These are phyloP conservation scores for Etheostoma cragini DNA, from an alignment of 2,113 vertebrate species.

Conservation along the genomic window DNA sequence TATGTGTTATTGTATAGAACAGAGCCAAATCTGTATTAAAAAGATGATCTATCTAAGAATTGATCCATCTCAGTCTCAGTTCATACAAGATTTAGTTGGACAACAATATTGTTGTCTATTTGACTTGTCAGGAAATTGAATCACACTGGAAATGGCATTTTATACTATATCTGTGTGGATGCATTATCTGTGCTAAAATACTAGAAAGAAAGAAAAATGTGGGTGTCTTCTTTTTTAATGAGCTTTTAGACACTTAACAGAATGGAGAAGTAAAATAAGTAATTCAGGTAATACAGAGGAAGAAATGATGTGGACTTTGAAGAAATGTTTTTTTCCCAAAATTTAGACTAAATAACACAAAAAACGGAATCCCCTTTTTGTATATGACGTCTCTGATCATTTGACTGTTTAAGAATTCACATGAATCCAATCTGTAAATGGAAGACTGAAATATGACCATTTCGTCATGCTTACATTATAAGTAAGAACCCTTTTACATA, in stretches of 20 bases:
- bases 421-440: slow-evolving; percentile 17
- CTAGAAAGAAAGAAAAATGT: background rate
- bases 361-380: background rate
- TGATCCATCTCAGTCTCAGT: slow-evolving; percentile 43
- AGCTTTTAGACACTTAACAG: background rate
- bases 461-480: background rate
- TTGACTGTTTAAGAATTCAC: slow-evolving; percentile 8
- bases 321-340: background rate
- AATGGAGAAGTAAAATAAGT: background rate
- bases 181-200: background rate
- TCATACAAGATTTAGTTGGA: background rate
- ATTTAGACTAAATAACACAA: background rate
- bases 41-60: slow-evolving; percentile 60
- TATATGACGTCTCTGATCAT: slow-evolving; percentile 4
- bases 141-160: background rate
- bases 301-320: background rate
- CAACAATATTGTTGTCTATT: slow-evolving; percentile 6
- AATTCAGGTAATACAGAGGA: background rate
- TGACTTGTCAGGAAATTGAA: background rate
- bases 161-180: background rate
- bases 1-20: slow-evolving; percentile 81
- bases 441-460: background rate
- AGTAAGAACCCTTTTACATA: background rate
- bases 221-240: background rate
- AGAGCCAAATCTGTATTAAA: slow-evolving; percentile 80